A percentile compares a stretch with the other conserved stretches of the same genome.
These are phyloP conservation scores for Echinops telfairi DNA, from an alignment of 2,113 vertebrate species.

Conservation along the genomic window DNA sequence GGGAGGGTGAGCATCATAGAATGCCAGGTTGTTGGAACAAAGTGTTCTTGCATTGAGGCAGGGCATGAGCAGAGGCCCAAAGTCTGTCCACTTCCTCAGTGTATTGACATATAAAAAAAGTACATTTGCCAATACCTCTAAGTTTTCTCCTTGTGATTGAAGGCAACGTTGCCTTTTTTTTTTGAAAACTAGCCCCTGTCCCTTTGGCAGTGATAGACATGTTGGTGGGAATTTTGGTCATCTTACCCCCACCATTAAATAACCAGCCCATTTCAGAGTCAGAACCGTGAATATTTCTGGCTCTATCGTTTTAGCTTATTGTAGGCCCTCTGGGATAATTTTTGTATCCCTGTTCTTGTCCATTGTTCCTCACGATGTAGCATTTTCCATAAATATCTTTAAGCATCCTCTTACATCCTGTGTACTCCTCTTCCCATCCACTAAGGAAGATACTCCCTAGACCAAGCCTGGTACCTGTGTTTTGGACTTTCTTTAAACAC, in stretches of 20 bases:
- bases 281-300: conserved; percentile 6
- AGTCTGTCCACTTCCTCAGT: too few relatives aligned
- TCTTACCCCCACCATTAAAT: not conserved
- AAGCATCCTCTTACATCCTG: conserved; percentile 61
- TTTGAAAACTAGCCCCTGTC: not conserved
- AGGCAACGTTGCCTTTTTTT: not conserved
- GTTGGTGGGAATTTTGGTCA: not conserved
- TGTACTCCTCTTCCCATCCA: conserved; percentile 62
- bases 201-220: not conserved
- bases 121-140: too few relatives aligned
- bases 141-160: not conserved
- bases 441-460: conserved; percentile 59
- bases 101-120: too few relatives aligned
- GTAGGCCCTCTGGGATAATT: conserved; percentile 15
- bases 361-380: not conserved
- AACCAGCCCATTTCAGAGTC: not conserved
- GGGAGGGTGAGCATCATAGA: too few relatives aligned
- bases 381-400: conserved; percentile 64
- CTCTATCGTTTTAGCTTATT: conserved; percentile 27
- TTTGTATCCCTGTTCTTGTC: not conserved
- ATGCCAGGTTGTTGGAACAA: too few relatives aligned
- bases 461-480: conserved; percentile 50
- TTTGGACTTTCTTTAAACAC: conserved; percentile 51
- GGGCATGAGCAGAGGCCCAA: too few relatives aligned
- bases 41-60: too few relatives aligned